phyloP scores from a whole-genome alignment of 2,113 vertebrate genomes.

The Aldabrachelys gigantea region DNA sequence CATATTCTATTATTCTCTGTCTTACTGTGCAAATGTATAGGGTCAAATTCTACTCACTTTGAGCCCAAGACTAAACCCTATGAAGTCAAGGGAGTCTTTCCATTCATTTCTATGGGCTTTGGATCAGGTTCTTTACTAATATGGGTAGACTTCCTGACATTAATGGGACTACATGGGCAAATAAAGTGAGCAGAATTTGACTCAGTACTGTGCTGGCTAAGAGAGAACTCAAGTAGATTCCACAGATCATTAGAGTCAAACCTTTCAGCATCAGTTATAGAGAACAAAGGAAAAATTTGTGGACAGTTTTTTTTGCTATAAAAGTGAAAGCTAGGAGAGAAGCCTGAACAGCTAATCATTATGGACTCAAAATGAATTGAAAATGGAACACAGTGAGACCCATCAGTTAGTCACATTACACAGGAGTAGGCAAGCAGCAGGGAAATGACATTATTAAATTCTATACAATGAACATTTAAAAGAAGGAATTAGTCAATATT shows the following conservation, averaged over 20 bases:
- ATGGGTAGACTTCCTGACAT: not conserved
- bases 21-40: not conserved
- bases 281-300: slow-evolving; percentile 6
- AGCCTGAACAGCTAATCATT: slow-evolving; percentile 11
- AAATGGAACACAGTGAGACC: slow-evolving; percentile 7
- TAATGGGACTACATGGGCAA: not conserved
- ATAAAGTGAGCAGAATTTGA: not conserved
- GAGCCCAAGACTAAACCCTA: not conserved
- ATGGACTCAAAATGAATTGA: not conserved
- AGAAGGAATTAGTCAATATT: slow-evolving; percentile 3
- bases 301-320: not conserved
- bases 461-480: not conserved
- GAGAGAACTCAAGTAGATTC: slow-evolving; percentile 13
- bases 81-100: not conserved
- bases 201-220: not conserved
- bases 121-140: not conserved
- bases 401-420: not conserved
- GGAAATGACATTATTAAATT: not conserved
- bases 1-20: not conserved
- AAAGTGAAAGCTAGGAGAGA: not conserved
- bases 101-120: not conserved
- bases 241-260: not conserved
- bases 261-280: not conserved
- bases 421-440: not conserved
- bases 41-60: not conserved